Conservation (phyloP, 2,797 vertebrate species). For the Sebastiscus tertius region DNA sequence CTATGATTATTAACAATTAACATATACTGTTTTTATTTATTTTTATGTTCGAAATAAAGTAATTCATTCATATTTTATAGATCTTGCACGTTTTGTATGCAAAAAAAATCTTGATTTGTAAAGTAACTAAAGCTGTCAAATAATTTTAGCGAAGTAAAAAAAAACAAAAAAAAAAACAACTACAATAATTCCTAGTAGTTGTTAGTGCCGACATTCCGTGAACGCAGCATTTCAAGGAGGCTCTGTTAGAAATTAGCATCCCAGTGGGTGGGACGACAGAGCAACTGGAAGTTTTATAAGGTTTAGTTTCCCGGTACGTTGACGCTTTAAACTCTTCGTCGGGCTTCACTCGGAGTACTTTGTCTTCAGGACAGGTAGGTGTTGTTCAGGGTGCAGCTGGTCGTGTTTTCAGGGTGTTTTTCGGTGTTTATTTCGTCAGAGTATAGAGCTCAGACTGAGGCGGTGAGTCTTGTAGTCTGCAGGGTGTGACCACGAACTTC, state of each 20-base stretch:
- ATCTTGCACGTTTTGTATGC: neutral
- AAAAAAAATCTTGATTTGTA: neutral
- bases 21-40: no score
- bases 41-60: no score
- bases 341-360: neutral
- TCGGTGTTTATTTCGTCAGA: neutral
- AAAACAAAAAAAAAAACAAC: neutral
- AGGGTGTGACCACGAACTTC: slow-evolving; percentile 63
- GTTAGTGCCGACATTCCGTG: neutral
- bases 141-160: neutral
- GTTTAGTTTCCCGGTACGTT: neutral
- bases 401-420: neutral
- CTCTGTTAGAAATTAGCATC: neutral
- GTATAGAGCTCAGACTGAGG: neutral
- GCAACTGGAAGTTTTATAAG: slow-evolving; percentile 3
- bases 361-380: slow-evolving; percentile 47
- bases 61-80: neutral
- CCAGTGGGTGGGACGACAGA: slow-evolving; percentile 43
- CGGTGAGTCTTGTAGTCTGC: neutral
- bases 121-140: neutral
- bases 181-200: neutral
- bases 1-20: no score
- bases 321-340: neutral
- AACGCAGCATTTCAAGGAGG: slow-evolving; percentile 29
- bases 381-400: rapidly evolving